Evolutionary conservation across 2,113 vertebrate genomes (phyloP), one percentile per base, ranked within the genome.

Genomic region (Mustela nigripes): DNA sequence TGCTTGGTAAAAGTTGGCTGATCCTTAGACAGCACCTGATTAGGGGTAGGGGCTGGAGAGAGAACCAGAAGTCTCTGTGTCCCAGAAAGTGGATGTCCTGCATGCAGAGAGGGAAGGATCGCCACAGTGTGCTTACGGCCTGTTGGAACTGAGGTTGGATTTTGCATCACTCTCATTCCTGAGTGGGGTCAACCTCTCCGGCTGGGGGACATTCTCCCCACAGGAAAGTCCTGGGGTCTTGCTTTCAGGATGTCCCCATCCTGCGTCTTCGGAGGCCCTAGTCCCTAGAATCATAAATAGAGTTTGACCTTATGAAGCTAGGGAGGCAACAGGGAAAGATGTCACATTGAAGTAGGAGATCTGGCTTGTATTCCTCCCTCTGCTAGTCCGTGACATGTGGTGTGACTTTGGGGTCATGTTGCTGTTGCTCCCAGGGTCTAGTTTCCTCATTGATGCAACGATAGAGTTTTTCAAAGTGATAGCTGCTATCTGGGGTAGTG

Each of bases 21-120:
- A 22, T 36, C 81, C 50, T 81, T 36, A 80, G 84, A 24, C 24
- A 92, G 56, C 18, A 14, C 24, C 6, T 45, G 19, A 58, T 4
- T 1, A 0, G 1, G 5, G 11, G 5, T 42, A 18, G 48, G 28
- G 26, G 36, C 8, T 1, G 7, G 4, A 15, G 69, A 16, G 15
- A 50, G 60, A 45, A 48, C 11, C 9, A 1, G 2, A 39, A 21
- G 18, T 19, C 50, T 73, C 42, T 0, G 1, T 76, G 22, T 67
- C 53, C 11, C 9, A 22, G 48, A 28, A 36, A 62, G 21, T 0
- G 31, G 21, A 15, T 11, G 65, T 96, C 31, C 28, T 58, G 53
- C 18, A 0, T 22, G 56, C 9, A 39, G 56, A 65, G 65, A 28
- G 16, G n/a, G 63, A 71, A 9, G 22, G 26, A 9, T 56, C 9